Base-by-base conservation (phyloP, 2,113 vertebrate species). In the Passerina amoena region DNA sequence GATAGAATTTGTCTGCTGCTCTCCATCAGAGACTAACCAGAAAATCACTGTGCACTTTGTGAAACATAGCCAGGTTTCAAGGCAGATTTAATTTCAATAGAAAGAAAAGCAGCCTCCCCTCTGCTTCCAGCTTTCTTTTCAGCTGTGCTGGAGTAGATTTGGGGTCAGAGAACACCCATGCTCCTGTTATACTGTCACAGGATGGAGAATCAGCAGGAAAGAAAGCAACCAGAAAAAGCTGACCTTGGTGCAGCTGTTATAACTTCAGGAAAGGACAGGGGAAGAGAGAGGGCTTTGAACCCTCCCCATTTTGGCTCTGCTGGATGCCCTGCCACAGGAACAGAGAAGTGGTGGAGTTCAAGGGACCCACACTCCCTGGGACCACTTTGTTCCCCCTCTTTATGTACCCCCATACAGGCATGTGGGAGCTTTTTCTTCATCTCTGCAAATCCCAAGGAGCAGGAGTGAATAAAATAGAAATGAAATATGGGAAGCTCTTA, bases 81-180 rank as follows among this genome's bases (percentile, higher is more conserved):
- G 71, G 3, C 61, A 71, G 65, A 71, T 80, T 92, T 71, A 63
- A 95, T 94, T 76, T 38, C 0, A 1, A 61, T 13, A 50, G n/a
- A 72, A 86, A 82, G 69, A 86, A 86, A 80, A 92, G 22, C 19
- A 65, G 56, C 44, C 45, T 73, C 21, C 40, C 28, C 28, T 86
- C 37, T 78, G 53, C 59, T 78, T 72, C 48, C 65, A 91, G 86
- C 76, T 73, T 80, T 76, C 60, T 86, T 93, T 88, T 92, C 63
- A 78, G 73, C 66, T 50, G 51, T 68, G 44, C 76, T 77, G 19
- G 31, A 84, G 69, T 42, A 80, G 42, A 78, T 87, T 38, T 87
- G 78, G 61, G 93, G 90, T 86, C 83, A 91, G 56, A 90, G 94
- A 92, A 96, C 91, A 88, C 82, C 88, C 69, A 48, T 63, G 90